Percentiles rank a stretch among this genome's conserved stretches.
phyloP scores from a whole-genome alignment of 92 coral and sea anemone genomes.

The Porites evermanni region DNA sequence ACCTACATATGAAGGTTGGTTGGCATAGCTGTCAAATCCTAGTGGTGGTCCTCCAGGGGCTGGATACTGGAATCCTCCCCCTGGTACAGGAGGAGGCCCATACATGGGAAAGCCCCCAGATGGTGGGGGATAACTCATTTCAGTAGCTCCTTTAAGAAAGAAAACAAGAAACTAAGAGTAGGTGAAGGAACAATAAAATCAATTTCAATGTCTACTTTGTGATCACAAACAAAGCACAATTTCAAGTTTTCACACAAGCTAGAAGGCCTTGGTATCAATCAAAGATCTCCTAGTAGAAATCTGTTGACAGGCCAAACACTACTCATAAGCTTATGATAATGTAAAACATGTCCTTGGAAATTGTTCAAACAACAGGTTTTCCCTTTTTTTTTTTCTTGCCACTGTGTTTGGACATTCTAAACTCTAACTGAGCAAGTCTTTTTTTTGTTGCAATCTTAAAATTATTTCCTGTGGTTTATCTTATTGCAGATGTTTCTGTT shows the following conservation, averaged over 20 bases:
- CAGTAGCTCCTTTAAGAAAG: neutral
- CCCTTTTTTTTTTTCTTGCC: too few species aligned
- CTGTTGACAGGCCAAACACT: too few species aligned
- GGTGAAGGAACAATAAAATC: neutral
- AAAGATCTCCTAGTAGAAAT: too few species aligned
- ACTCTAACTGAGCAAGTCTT: too few species aligned
- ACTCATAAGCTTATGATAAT: too few species aligned
- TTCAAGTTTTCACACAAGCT: neutral
- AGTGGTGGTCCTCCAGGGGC: slow-evolving; percentile 68
- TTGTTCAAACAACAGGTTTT: too few species aligned
- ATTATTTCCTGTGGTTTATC: too few species aligned
- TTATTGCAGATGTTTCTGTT: too few species aligned
- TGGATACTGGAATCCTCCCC: slow-evolving; percentile 62
- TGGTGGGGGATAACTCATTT: slow-evolving; percentile 83
- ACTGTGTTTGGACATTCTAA: too few species aligned
- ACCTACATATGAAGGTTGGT: slow-evolving; percentile 23
- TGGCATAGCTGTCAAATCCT: slow-evolving; percentile 70
- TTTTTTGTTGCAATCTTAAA: too few species aligned
- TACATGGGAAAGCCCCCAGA: slow-evolving; percentile 78
- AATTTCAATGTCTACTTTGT: neutral
- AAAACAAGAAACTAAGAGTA: neutral
- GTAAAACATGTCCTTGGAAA: too few species aligned
- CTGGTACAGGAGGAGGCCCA: slow-evolving; percentile 69
- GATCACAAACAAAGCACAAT: neutral
- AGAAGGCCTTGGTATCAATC: too few species aligned